Base-by-base conservation (phyloP, 2,797 vertebrate species). In the Catamblyrhynchus diadema region DNA sequence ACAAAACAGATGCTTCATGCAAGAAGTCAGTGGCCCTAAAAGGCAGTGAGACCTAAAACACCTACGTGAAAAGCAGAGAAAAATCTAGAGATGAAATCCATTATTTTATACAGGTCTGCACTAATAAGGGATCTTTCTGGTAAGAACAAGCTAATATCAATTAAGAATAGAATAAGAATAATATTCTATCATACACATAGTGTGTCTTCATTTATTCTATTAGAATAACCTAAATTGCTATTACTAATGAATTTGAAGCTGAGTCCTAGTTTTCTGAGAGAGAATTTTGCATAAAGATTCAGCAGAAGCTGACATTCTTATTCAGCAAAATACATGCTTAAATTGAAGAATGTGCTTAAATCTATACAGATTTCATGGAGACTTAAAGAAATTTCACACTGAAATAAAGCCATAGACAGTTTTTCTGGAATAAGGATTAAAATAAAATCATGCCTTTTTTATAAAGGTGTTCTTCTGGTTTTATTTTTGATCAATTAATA, bases 191-290 rank as follows among this genome's bases (percentile, higher is more conserved):
- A 2, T 19, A 78, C 22, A 33, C 14, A 20, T 27, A 61, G 5
- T 24, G 12, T n/a, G 25, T 44, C 61, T 94, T 74, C 56, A 50
- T 72, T 94, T 90, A 72, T 89, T 67, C 30, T 23, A 67, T 54
- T 54, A 83, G 35, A 91, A 87, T 69, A 92, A 74, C 61, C 44
- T 81, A 74, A 92, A 92, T 91, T 86, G 67, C 25, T 82, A 32
- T 50, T 69, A 57, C 56, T 94, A 91, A 95, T 91, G 73, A 79
- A 91, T 78, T 93, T 71, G 87, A 84, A 93, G 77, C 80, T 37
- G 47, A 95, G 73, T 14, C 56, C 59, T 62, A 23, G 54, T 66
- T 90, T 95, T 93, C 82, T 23, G 19, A 83, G 54, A 91, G n/a
- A 62, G 48, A 88, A 78, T 53, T 84, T 62, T 75, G 44, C 41